Conservation (phyloP, 2,888 invertebrate species). For the Scelioninae gen. 2 region DNA sequence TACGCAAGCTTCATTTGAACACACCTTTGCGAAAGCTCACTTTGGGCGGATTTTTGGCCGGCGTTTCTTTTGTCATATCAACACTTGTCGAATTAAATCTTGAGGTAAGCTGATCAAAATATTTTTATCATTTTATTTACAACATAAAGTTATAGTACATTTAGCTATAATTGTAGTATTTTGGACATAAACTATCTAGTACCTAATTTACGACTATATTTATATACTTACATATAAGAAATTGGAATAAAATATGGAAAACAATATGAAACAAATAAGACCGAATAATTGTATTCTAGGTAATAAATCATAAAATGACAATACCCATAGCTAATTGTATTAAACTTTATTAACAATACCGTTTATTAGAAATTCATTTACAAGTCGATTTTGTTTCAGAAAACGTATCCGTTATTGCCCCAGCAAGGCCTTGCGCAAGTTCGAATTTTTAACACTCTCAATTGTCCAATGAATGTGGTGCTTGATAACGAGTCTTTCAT, state of each 20-base stretch:
- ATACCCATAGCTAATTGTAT: no score
- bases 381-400: slow-evolving; percentile 73
- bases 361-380: no score
- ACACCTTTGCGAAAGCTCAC: slow-evolving; percentile 92
- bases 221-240: slow-evolving; percentile 59
- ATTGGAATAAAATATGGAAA: no score
- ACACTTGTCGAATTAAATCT: slow-evolving; percentile 88
- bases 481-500: slow-evolving; percentile 44
- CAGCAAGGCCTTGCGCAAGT: slow-evolving; percentile 79
- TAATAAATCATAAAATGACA: no score
- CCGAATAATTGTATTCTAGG: not conserved
- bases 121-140: no score
- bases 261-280: no score
- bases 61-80: slow-evolving; percentile 90
- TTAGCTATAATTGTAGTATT: no score
- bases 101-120: no score
- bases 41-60: slow-evolving; percentile 90
- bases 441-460: slow-evolving; percentile 80
- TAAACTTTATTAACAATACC: no score
- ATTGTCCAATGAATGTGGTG: slow-evolving; percentile 63
- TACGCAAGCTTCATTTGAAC: slow-evolving; percentile 82
- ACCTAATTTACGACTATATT: no score
- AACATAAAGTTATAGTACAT: no score
- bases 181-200: no score
- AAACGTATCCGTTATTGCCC: slow-evolving; percentile 79